A percentile compares a stretch with the other conserved stretches of the same genome.
Conservation (phyloP, 2,113 vertebrate species). For the Silurus asotus region DNA sequence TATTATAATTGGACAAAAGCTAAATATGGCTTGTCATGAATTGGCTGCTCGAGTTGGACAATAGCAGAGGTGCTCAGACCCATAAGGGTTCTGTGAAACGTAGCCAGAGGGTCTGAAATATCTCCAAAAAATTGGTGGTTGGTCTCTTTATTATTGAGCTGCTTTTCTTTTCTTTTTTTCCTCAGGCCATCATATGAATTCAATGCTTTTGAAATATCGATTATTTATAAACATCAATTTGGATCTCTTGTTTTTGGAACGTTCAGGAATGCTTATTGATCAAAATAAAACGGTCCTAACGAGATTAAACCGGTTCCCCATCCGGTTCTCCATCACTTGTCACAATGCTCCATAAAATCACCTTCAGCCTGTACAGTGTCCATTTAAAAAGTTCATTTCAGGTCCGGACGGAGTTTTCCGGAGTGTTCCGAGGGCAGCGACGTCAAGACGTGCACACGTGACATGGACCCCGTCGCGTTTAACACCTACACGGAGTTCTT, state of each 20-base stretch:
- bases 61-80: neutral
- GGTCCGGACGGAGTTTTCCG: slow-evolving; percentile 74
- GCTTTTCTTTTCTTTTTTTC: too few species aligned
- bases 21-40: neutral
- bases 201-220: neutral
- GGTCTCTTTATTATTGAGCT: too few species aligned
- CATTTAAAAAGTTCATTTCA: slow-evolving; percentile 46
- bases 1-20: neutral
- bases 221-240: neutral
- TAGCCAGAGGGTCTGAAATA: neutral
- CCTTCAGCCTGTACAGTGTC: neutral
- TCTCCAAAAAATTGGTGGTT: too few species aligned
- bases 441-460: slow-evolving; percentile 71
- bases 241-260: neutral
- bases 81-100: neutral
- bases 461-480: slow-evolving; percentile 78
- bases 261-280: neutral
- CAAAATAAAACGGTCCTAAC: neutral
- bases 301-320: neutral
- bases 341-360: neutral
- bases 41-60: neutral
- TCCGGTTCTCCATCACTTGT: neutral
- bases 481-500: slow-evolving; percentile 81
- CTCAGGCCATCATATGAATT: neutral
- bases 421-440: slow-evolving; percentile 69